Percentiles rank a stretch among this genome's conserved stretches.
phyloP scores from a whole-genome alignment of 2,113 vertebrate genomes.

The Xiphophorus couchianus region DNA sequence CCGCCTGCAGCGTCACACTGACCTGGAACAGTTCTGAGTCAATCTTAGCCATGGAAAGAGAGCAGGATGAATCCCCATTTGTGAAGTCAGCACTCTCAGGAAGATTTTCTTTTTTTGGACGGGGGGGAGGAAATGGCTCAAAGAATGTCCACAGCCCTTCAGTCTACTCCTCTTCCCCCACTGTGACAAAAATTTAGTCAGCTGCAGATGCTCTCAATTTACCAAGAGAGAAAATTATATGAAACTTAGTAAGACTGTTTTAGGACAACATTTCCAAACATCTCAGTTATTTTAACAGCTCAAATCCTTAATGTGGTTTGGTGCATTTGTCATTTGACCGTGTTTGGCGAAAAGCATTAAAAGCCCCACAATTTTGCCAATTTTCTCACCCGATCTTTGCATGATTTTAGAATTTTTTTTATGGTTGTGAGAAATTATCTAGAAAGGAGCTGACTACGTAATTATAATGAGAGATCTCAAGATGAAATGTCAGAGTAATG shows the following conservation, averaged over 20 bases:
- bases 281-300: not conserved
- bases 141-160: conserved; percentile 27
- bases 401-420: too few species aligned
- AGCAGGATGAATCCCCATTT: conserved; percentile 28
- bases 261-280: not conserved
- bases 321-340: not conserved
- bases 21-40: conserved; percentile 25
- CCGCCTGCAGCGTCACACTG: conserved; percentile 36
- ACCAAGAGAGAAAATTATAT: not conserved
- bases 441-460: not conserved
- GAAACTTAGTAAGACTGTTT: not conserved
- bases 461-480: not conserved
- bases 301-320: not conserved
- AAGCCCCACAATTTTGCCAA: not conserved
- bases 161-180: conserved; percentile 11
- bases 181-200: conserved; percentile 15
- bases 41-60: conserved; percentile 13
- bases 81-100: conserved; percentile 35
- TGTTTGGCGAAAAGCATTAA: not conserved
- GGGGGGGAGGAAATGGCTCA: conserved; percentile 10
- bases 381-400: not conserved
- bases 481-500: not conserved
- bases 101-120: conserved; percentile 6
- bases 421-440: not conserved
- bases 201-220: conserved; percentile 12